phyloP scores from a whole-genome alignment of 2,888 invertebrate species.

The Epirrhoe tristata region DNA sequence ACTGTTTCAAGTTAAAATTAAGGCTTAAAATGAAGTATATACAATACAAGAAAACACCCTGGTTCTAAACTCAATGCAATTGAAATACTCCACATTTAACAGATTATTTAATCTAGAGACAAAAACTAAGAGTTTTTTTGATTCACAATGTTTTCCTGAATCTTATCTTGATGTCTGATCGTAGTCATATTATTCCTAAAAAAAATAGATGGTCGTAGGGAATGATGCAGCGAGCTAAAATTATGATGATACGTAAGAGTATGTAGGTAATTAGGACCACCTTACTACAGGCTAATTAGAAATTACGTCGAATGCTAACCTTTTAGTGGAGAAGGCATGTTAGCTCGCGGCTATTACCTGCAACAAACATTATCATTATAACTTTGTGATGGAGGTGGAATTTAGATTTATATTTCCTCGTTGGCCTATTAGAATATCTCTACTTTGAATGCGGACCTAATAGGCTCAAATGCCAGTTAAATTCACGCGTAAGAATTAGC shows the following conservation, averaged over 20 bases:
- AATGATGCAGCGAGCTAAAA: too few species aligned
- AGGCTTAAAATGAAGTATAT: background rate
- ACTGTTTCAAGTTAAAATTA: constrained; percentile 4
- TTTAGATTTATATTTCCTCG: background rate
- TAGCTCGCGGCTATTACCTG: constrained; percentile 18
- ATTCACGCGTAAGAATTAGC: too few species aligned
- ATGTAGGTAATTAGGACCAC: background rate
- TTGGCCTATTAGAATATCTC: too few species aligned
- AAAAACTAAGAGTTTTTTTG: too few species aligned
- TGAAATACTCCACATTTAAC: too few species aligned
- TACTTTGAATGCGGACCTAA: background rate
- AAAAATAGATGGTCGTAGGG: too few species aligned
- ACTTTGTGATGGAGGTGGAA: constrained; percentile 25
- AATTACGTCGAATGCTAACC: constrained; percentile 20
- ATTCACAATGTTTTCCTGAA: too few species aligned
- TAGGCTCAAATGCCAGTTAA: background rate
- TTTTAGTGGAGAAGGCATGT: constrained; percentile 23
- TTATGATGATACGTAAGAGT: background rate
- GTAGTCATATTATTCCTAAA: too few species aligned
- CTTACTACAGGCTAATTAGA: background rate
- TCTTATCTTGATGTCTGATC: too few species aligned
- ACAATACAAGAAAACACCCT: too few species aligned
- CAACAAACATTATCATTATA: constrained; percentile 25
- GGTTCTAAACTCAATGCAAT: too few species aligned
- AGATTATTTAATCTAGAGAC: too few species aligned